Evolutionary conservation across 37 sponge, comb jelly and placozoan species (phyloP), one percentile per base, ranked within the genome.

Genomic region (Tethya wilhelma): DNA sequence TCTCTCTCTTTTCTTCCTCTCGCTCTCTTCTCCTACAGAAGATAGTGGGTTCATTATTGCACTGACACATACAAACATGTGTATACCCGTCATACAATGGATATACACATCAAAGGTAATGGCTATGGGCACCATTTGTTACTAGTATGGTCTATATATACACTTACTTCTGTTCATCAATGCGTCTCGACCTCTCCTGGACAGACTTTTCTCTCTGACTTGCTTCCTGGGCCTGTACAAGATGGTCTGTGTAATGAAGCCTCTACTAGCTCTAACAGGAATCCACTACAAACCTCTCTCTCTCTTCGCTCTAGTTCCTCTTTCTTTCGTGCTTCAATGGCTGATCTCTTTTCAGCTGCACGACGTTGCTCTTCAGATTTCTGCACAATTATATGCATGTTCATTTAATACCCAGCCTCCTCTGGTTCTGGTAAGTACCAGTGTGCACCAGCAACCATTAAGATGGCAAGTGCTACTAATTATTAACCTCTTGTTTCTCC

Each of bases 151-250:
- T n/a, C n/a, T n/a, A n/a, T n/a, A n/a, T n/a, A n/a, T 68, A 17
- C 2, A 56, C 82, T 78, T 38, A 87, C 93, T 80, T 92, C 33
- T 92, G 93, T 36, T 88, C 77, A 59, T 87, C 87, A 41, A 92
- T 79, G 6, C 38, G 30, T 41, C 45, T 75, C 38, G 44, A 73
- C 36, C 72, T 84, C 41, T 79, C 78, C 64, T 80, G 68, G 11
- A 78, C 78, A 31, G 59, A 71, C 45, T 44, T 71, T 5, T 93
- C 90, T 29, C 94, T 43, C 11, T 38, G 53, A 14, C 26, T 1
- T n/a, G 65, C 77, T 2, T 83, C 89, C 26, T 42, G 12, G 0
- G 20, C 40, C 88, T 87, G 40, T 22, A 66, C 2, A 26, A 56
- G 3, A 75, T 5, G 5, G 32, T 56, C 28, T 31, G 25, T 58